Percentiles rank a stretch among this genome's conserved stretches.
Conservation (phyloP, 1,140 invertebrate genomes). For the Cotesia chilonis region DNA sequence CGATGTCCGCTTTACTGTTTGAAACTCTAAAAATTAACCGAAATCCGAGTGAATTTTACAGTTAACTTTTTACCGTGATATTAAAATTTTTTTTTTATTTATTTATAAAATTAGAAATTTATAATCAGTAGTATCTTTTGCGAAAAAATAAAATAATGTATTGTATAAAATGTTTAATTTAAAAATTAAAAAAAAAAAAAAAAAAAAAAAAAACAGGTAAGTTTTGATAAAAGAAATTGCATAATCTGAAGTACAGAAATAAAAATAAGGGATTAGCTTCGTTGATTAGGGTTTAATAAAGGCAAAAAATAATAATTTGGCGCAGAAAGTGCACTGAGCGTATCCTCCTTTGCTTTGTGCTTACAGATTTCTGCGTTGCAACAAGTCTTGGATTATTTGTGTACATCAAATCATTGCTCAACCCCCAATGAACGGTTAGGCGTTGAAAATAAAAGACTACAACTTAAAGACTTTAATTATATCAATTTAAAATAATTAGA, state of each 20-base stretch:
- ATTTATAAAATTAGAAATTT: constrained; percentile 7
- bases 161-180: background rate
- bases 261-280: constrained; percentile 51
- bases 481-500: constrained; percentile 41
- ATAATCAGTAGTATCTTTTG: background rate
- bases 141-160: background rate
- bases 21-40: no score
- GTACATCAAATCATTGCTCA: constrained; percentile 62
- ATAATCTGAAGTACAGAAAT: constrained; percentile 24
- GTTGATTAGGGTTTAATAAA: constrained; percentile 53
- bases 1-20: no score
- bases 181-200: background rate
- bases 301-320: constrained; percentile 54
- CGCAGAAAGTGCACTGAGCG: constrained; percentile 64
- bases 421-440: constrained; percentile 63
- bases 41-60: no score
- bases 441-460: constrained; percentile 41
- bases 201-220: background rate
- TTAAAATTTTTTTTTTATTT: background rate
- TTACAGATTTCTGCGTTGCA: constrained; percentile 66
- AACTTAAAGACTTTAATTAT: constrained; percentile 17
- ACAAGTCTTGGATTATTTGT: constrained; percentile 52
- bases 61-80: no score
- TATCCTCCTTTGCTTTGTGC: constrained; percentile 67
- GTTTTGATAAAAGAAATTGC: background rate